Base-by-base conservation (phyloP, 64 coral and sea anemone genomes). In the Dendrophyllia cribrosa region DNA sequence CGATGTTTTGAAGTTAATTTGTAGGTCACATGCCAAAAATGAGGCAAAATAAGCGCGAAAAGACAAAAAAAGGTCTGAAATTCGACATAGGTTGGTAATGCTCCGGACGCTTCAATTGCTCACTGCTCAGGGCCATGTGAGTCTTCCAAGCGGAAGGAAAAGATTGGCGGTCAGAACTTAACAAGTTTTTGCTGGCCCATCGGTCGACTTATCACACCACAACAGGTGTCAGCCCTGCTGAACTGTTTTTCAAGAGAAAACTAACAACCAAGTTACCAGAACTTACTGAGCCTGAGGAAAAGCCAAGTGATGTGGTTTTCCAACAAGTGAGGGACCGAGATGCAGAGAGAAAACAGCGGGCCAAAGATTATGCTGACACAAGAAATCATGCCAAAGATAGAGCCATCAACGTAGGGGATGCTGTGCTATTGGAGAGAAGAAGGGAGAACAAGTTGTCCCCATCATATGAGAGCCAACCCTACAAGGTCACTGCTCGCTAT, bases 401-500 rank as follows among this genome's bases (percentile, higher is more conserved):
- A 76, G 19, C 22, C 22, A 17, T 88, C 1, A 2, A 60, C 3
- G 12, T 43, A 43, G 73, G 82, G 25, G 73, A 87, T 61, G 17
- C 65, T 8, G 83, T 79, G 23, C 46, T 93, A 5, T 22, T 93
- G 13, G 74, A 87, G 45, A 87, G 50, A 59, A 93, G 52, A 45
- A 93, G 79, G 26, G 83, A 93, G 50, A 93, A 93, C 47, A 87
- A 86, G 71, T 65, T 85, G 26, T 86, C 56, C 51, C n/a, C 70
- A 51, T 8, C 53, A 5, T 86, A 92, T 92, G 72, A 91, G 25
- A 53, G 58, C 1, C 8, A 91, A 17, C 89, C 67, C 45, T 91
- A 74, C 43, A 22, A 59, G 48, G 58, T 83, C 7, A 83, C 24
- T 47, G 25, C 51, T 7, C 16, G 58, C 3, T 12, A 73, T 83